Base-by-base conservation (phyloP, 1,140 invertebrate genomes). In the Heliconius himera region DNA sequence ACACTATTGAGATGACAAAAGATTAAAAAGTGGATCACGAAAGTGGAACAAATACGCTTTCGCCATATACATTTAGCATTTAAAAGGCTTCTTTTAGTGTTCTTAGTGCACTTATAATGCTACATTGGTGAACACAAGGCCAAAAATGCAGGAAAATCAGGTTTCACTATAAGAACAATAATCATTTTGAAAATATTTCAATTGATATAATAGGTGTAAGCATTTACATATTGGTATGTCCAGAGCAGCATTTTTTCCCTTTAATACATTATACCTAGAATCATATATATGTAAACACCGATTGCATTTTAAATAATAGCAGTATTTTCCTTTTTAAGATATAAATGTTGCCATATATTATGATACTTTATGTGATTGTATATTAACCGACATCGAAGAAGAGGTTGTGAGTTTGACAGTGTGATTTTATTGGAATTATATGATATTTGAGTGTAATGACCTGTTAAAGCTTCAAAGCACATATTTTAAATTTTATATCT, bases 111-210 rank as follows among this genome's bases (percentile, higher is more conserved):
- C 22, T 29, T 66, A 66, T 66, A 66, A 29, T 9, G 20, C n/a
- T 60, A n/a, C n/a, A 22, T 1, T 20, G 16, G 20, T 9, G 3
- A 11, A 60, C 2, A 60, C 9, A 60, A 60, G n/a, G 9, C 8
- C n/a, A 22, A 60, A 20, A 22, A 26, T 60, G n/a, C 54, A 60
- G 54, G 54, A 22, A 60, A 51, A 51, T 51, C 49, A 20, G 5
- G 49, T 51, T 46, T 46, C 13, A 46, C 13, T 46, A 46, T 16
- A 46, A 46, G 16, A 60, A 60, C 6, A 60, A 60, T 22, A 60
- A 26, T 60, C 54, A 60, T 22, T 60, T 60, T 22, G n/a, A 26
- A 60, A 60, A 60, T 60, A 60, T 60, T 60, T 60, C 54, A 60
- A 22, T 60, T 60, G n/a, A 60, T 26, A 60, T 13, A 60, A 60